Conservation (phyloP, 1,140 invertebrate genomes). For the Zaprionus africanus region DNA sequence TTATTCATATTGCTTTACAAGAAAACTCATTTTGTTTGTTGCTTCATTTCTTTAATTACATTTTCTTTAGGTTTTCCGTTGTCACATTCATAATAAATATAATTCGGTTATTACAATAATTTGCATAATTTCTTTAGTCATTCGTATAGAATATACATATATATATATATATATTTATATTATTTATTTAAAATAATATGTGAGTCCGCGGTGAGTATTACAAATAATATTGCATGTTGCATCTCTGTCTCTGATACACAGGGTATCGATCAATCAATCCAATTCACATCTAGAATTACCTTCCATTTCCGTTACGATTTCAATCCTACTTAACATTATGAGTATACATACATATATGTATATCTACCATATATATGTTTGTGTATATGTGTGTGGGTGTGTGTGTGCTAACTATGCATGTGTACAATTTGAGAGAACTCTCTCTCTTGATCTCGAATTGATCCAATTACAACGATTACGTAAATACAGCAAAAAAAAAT, state of each 20-base stretch:
- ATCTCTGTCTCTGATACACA: slow-evolving; percentile 18
- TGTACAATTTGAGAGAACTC: slow-evolving; percentile 37
- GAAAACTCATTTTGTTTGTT: neutral
- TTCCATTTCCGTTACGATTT: slow-evolving; percentile 27
- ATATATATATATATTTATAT: slow-evolving; percentile 12
- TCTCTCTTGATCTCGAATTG: slow-evolving; percentile 7
- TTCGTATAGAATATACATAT: slow-evolving; percentile 10
- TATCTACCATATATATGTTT: slow-evolving; percentile 1
- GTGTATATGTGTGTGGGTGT: slow-evolving; percentile 6
- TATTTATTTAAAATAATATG: slow-evolving; percentile 24
- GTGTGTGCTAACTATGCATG: slow-evolving; percentile 27
- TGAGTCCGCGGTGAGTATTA: slow-evolving; percentile 59
- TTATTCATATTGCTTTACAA: neutral
- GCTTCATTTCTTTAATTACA: slow-evolving; percentile 50
- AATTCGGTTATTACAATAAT: slow-evolving; percentile 63
- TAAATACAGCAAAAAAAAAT: slow-evolving; percentile 24
- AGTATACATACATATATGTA: slow-evolving; percentile 3
- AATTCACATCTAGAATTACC: slow-evolving; percentile 28
- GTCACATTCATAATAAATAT: slow-evolving; percentile 62
- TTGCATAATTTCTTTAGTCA: slow-evolving; percentile 45
- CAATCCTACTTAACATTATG: slow-evolving; percentile 39
- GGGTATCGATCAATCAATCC: slow-evolving; percentile 20
- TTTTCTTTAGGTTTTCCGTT: slow-evolving; percentile 28
- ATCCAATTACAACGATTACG: slow-evolving; percentile 24
- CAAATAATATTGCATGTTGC: slow-evolving; percentile 58